A percentile compares a stretch with the other conserved stretches of the same genome.
phyloP scores from a whole-genome alignment of 2,888 invertebrate genomes.

The Ypsolopha sequella region DNA sequence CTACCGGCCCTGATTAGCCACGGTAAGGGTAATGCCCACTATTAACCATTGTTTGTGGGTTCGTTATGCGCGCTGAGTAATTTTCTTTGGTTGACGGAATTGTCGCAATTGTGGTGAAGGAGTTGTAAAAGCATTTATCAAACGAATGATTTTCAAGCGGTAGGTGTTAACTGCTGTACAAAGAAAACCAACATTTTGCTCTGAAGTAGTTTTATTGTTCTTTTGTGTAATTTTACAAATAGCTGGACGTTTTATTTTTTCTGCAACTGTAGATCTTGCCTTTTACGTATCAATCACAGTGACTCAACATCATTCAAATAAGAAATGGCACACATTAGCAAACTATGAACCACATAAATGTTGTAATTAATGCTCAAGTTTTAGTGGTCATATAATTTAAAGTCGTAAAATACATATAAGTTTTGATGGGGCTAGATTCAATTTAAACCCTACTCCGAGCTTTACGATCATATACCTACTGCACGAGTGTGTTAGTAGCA shows the following conservation, averaged over 20 bases:
- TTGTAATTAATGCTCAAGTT: too few species aligned
- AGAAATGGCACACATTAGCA: too few species aligned
- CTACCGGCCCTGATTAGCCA: constrained; percentile 46
- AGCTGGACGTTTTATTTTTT: constrained; percentile 23
- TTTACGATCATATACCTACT: too few species aligned
- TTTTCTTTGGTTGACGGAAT: constrained; percentile 47
- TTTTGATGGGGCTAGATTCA: too few species aligned
- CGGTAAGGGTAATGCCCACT: constrained; percentile 32
- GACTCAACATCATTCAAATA: background rate
- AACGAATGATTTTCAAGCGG: constrained; percentile 19
- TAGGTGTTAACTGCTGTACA: constrained; percentile 46
- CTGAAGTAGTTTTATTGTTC: constrained; percentile 13
- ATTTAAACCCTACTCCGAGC: too few species aligned
- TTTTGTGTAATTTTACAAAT: constrained; percentile 36
- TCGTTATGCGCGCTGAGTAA: constrained; percentile 45
- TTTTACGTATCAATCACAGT: background rate
- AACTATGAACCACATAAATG: too few species aligned
- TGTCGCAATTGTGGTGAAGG: constrained; percentile 39
- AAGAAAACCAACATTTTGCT: constrained; percentile 38
- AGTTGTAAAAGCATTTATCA: constrained; percentile 50
- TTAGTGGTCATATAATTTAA: too few species aligned
- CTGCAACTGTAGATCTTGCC: background rate
- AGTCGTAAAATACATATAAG: too few species aligned
- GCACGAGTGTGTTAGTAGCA: too few species aligned
- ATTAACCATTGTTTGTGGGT: constrained; percentile 48